These are phyloP conservation scores for Amphipyra berbera DNA, from an alignment of 2,888 invertebrate species.

Conservation along the genomic window DNA sequence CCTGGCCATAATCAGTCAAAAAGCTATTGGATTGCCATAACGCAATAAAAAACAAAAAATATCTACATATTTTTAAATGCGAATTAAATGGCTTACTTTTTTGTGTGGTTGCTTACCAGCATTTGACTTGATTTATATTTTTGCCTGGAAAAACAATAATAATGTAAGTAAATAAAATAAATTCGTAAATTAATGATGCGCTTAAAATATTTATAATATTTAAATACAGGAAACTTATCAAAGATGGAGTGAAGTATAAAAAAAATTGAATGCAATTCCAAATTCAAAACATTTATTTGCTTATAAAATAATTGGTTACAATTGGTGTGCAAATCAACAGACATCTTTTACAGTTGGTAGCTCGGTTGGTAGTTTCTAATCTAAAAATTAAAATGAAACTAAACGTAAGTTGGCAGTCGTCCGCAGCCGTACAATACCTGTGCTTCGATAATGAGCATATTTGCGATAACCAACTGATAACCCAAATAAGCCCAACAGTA, in stretches of 20 bases:
- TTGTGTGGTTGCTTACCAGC: neutral
- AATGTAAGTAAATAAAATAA: no score
- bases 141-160: no score
- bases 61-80: neutral
- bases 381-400: slow-evolving; percentile 8
- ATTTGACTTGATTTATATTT: neutral
- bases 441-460: slow-evolving; percentile 27
- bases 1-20: slow-evolving; percentile 1
- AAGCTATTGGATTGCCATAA: neutral
- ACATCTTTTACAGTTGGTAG: no score
- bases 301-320: no score
- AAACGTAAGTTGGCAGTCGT: slow-evolving; percentile 5
- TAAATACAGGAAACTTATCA: no score
- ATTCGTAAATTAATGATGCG: no score
- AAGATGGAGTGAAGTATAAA: no score
- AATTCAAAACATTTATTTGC: no score
- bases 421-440: slow-evolving; percentile 10
- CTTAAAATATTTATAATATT: no score
- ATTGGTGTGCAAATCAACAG: no score
- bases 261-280: no score
- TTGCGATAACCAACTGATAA: slow-evolving; percentile 53
- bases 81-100: neutral
- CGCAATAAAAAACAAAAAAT: neutral
- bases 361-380: slow-evolving; percentile 12
- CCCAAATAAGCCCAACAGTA: slow-evolving; percentile 42